Evolutionary conservation across 2,797 vertebrate species (phyloP), one percentile per base, ranked within the genome.

Genomic region (Oreortyx pictus): DNA sequence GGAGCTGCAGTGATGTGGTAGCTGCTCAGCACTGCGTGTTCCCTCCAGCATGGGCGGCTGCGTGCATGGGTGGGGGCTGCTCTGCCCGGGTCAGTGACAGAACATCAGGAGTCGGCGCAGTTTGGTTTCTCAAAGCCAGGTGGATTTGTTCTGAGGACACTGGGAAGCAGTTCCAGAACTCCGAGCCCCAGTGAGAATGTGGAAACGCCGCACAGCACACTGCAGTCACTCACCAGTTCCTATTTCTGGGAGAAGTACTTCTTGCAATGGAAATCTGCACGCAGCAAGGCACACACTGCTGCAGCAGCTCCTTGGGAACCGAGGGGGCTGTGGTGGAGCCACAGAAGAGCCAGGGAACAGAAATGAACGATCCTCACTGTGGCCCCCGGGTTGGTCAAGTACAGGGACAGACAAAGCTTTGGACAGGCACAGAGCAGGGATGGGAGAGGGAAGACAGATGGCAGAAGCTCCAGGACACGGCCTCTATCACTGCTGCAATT

Each of bases 31-130:
- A 37, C 39, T 31, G 56, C 1, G 2, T 1, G 47, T 13, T 49
- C 31, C 47, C 62, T 47, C 56, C 60, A 2, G 1, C 5, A 0
- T 0, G 14, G 64, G 77, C 43, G 43, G 73, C 59, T 8, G 0
- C 2, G 6, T 0, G 29, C 60, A 24, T 14, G 64, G 1, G 7
- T 0, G 4, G 1, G 57, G 29, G 67, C 59, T 66, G 72, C 75
- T 39, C 68, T 73, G 72, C n/a, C 22, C 82, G 5, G 18, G 0
- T 8, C 43, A 7, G 0, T 4, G 17, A 49, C 22, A 57, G 17
- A 61, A 52, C 31, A 14, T 1, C 70, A n/a, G 46, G 20, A 20
- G 17, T 1, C 6, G 4, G 35, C 1, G 5, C 25, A 5, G 39
- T 9, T 4, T 11, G 5, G 50, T 9, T 39, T 22, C 76, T 60